Evolutionary conservation across 2,113 vertebrate genomes (phyloP).

Genomic region (Sinocyclocheilus anshuiensis): DNA sequence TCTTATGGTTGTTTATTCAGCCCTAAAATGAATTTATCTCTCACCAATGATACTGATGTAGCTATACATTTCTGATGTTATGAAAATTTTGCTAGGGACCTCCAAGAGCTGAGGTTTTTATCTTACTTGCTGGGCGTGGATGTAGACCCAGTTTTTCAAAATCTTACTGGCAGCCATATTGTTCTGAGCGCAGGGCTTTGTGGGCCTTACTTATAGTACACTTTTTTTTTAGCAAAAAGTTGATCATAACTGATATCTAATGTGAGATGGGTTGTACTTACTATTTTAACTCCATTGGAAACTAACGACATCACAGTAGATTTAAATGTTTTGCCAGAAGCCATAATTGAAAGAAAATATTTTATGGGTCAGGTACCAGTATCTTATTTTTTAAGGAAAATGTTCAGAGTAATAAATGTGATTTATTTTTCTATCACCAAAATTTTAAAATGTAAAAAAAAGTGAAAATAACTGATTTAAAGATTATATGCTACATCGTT

Average conservation of each 20-base stretch:
- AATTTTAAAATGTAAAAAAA: background rate
- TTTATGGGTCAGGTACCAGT: background rate
- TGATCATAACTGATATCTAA: background rate
- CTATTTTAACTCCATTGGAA: background rate
- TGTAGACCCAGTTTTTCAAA: constrained; percentile 21
- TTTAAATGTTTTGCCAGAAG: background rate
- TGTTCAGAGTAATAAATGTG: background rate
- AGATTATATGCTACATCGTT: background rate
- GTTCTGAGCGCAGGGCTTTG: constrained; percentile 38
- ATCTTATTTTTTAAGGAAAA: constrained; percentile 5
- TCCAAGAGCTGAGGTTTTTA: constrained; percentile 14
- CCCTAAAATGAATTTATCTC: constrained; percentile 18
- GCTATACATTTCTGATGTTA: constrained; percentile 35
- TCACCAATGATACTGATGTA: constrained; percentile 27
- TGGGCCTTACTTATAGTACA: background rate
- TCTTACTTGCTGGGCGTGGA: constrained; percentile 17
- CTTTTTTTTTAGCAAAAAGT: background rate
- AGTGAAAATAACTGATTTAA: background rate
- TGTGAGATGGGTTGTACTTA: background rate
- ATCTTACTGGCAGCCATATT: constrained; percentile 50
- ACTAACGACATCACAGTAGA: background rate
- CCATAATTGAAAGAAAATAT: constrained; percentile 33
- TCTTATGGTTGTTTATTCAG: constrained; percentile 8
- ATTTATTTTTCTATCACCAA: constrained; percentile 23
- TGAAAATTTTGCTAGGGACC: constrained; percentile 38